Percentiles rank a stretch among this genome's conserved stretches.
Conservation (phyloP, 23 tunicate species). For the Trididemnum nubilum region DNA sequence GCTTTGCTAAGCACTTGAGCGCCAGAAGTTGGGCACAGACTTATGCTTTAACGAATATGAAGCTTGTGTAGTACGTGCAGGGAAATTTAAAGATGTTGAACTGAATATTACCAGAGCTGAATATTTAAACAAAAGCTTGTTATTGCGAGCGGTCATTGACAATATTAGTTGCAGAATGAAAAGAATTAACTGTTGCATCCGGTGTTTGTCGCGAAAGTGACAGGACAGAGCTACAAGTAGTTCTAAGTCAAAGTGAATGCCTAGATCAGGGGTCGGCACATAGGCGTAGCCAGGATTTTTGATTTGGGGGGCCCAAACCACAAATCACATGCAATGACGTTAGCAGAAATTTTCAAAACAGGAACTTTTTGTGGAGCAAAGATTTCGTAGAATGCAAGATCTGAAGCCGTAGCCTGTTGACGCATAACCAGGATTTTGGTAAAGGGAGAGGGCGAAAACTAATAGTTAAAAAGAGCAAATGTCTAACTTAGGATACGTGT, state of each 20-base stretch:
- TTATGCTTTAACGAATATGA: neutral
- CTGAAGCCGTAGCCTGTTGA: too few relatives aligned
- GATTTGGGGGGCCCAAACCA: too few relatives aligned
- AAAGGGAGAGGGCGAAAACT: too few relatives aligned
- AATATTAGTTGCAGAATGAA: neutral
- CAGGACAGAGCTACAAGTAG: neutral
- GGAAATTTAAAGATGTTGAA: neutral
- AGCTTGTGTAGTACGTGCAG: neutral
- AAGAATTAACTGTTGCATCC: neutral
- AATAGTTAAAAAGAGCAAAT: too few relatives aligned
- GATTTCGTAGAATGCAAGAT: too few relatives aligned
- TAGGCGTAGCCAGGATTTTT: too few relatives aligned
- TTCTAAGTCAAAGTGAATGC: neutral
- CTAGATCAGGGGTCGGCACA: too few relatives aligned
- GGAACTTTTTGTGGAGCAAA: too few relatives aligned
- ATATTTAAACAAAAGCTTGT: neutral
- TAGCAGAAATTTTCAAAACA: too few relatives aligned
- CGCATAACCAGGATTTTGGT: too few relatives aligned
- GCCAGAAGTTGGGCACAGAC: neutral
- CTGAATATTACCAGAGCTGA: neutral
- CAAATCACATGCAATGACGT: too few relatives aligned
- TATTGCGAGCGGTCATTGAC: neutral
- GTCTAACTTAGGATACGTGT: too few relatives aligned
- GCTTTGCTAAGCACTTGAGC: neutral
- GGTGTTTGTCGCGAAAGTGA: neutral